Conservation (phyloP, 2,888 invertebrate genomes). For the Dione vanillae region DNA sequence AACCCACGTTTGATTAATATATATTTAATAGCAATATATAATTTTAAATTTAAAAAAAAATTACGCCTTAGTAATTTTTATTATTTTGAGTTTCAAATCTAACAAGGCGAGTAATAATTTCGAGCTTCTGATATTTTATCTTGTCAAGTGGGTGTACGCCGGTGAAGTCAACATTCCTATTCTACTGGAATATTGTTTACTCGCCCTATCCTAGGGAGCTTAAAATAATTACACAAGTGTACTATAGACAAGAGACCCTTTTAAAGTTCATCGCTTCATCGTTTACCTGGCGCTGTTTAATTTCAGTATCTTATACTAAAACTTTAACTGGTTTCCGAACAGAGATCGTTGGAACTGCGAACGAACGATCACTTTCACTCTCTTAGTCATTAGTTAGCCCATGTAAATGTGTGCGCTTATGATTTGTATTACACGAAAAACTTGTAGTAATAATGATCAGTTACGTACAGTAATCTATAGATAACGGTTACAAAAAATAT, state of each 20-base stretch:
- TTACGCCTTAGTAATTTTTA: neutral
- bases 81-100: neutral
- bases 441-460: conserved; percentile 3
- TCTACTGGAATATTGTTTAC: conserved; percentile 59
- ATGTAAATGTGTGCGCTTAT: conserved; percentile 29
- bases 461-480: conserved; percentile 14
- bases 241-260: conserved; percentile 57
- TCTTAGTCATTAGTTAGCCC: conserved; percentile 47
- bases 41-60: neutral
- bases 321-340: conserved; percentile 64
- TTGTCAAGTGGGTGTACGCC: conserved; percentile 20
- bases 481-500: conserved; percentile 17
- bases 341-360: conserved; percentile 44
- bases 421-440: conserved; percentile 23
- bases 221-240: conserved; percentile 83
- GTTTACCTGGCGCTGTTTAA: conserved; percentile 53
- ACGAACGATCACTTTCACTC: conserved; percentile 68
- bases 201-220: conserved; percentile 71
- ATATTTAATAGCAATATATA: neutral
- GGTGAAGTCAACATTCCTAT: conserved; percentile 65
- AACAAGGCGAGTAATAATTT: neutral
- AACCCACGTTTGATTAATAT: conserved; percentile 5
- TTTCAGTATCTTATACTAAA: conserved; percentile 38
- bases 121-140: neutral
- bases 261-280: conserved; percentile 64